Evolutionary conservation across 2,888 invertebrate genomes (phyloP).

Genomic region (Lacanobia oleracea): DNA sequence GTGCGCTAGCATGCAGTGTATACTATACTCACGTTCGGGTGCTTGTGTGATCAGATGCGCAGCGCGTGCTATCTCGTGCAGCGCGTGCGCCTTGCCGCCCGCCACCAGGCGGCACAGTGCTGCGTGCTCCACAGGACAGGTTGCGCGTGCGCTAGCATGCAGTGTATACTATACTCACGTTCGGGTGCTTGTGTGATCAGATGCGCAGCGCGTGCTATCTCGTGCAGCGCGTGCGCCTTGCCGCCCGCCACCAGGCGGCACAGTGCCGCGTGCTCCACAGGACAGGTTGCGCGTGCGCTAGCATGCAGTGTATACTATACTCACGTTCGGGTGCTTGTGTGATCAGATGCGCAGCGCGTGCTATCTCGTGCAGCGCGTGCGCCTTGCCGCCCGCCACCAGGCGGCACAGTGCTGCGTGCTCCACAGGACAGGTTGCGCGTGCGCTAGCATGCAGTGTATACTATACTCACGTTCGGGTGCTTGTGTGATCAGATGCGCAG

Average conservation of each 20-base stretch:
- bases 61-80: constrained; percentile 93
- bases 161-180: constrained; percentile 31
- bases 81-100: constrained; percentile 98
- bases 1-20: constrained; percentile 90
- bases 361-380: constrained; percentile 95
- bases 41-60: constrained; percentile 71
- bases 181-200: constrained; percentile 63
- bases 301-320: constrained; percentile 31
- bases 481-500: constrained; percentile 73
- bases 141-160: constrained; percentile 93
- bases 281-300: constrained; percentile 96
- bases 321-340: constrained; percentile 47
- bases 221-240: constrained; percentile 97
- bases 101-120: constrained; percentile 99
- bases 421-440: constrained; percentile 98
- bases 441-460: constrained; percentile 79
- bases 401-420: constrained; percentile 99
- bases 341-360: constrained; percentile 80
- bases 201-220: constrained; percentile 89
- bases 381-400: constrained; percentile 99
- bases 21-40: constrained; percentile 45
- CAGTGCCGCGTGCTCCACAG: constrained; percentile 99
- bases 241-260: constrained; percentile 99
- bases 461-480: constrained; percentile 39
- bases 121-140: constrained; percentile 98